A percentile compares a stretch with the other conserved stretches of the same genome.
These are phyloP conservation scores for Neolamprologus variostigma DNA, from an alignment of 2,113 vertebrate species.

Conservation along the genomic window DNA sequence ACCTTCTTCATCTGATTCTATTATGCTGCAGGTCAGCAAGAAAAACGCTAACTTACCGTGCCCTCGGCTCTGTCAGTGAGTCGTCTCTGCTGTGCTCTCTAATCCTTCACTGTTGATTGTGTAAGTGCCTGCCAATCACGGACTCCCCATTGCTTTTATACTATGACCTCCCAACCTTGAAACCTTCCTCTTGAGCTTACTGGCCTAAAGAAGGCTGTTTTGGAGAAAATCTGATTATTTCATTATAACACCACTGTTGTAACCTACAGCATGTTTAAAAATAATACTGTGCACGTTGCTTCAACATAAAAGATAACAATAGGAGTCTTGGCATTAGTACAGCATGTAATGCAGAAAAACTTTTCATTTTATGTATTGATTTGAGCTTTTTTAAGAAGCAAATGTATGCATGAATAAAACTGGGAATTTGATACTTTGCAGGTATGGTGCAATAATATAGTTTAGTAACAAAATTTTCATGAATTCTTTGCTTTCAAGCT, in stretches of 20 bases:
- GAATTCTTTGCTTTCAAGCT: not conserved
- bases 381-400: not conserved
- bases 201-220: slow-evolving; percentile 13
- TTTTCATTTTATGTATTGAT: not conserved
- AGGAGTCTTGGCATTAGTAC: not conserved
- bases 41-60: slow-evolving; percentile 15
- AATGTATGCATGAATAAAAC: not conserved
- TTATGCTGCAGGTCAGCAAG: not conserved
- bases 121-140: not conserved
- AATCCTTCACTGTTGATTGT: slow-evolving; percentile 21
- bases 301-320: not conserved
- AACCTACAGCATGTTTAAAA: slow-evolving; percentile 36
- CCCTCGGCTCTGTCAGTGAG: not conserved
- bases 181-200: slow-evolving; percentile 43
- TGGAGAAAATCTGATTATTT: slow-evolving; percentile 60
- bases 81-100: slow-evolving; percentile 4
- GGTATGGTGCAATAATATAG: not conserved
- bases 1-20: not conserved
- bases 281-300: slow-evolving; percentile 18
- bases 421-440: not conserved
- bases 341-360: not conserved
- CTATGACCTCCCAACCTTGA: slow-evolving; percentile 9
- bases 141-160: slow-evolving; percentile 52
- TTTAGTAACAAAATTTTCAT: not conserved
- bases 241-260: slow-evolving; percentile 48